A percentile compares a stretch with the other conserved stretches of the same genome.
These are phyloP conservation scores for Coluber constrictor DNA, from an alignment of 2,797 vertebrate species.

Conservation along the genomic window DNA sequence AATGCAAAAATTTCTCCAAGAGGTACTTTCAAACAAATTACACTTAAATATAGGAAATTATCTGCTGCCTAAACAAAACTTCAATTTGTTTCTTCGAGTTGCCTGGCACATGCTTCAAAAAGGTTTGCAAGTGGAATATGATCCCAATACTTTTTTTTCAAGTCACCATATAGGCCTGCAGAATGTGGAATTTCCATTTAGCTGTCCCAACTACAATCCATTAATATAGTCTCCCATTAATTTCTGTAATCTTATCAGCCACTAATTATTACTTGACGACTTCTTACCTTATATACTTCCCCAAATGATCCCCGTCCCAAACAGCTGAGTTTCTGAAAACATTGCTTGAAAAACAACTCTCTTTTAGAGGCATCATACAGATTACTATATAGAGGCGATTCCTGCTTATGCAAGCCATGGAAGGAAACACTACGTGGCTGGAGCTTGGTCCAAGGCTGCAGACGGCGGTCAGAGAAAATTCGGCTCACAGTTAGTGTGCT, in stretches of 20 bases:
- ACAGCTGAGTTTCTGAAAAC: slow-evolving; percentile 80
- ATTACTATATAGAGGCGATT: slow-evolving; percentile 51
- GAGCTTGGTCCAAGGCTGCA: slow-evolving; percentile 76
- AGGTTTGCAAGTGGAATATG: neutral
- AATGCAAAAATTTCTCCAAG: neutral
- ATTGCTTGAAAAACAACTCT: slow-evolving; percentile 84
- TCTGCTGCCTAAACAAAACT: neutral
- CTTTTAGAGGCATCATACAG: slow-evolving; percentile 77
- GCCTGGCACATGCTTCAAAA: neutral
- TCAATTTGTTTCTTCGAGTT: neutral
- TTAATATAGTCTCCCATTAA: neutral
- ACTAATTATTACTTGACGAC: neutral
- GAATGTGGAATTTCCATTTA: neutral
- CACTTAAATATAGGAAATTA: neutral
- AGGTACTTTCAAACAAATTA: neutral
- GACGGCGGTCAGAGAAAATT: slow-evolving; percentile 74
- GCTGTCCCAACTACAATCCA: neutral
- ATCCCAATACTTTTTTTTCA: neutral
- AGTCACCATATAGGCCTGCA: neutral
- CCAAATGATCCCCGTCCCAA: slow-evolving; percentile 87
- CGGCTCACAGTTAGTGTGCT: slow-evolving; percentile 77
- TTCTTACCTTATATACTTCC: slow-evolving; percentile 86
- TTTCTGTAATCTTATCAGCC: neutral
- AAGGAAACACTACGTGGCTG: slow-evolving; percentile 77
- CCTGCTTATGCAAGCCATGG: slow-evolving; percentile 43